Conservation (phyloP, 2,113 vertebrate species). For the Andinoacara biseriatus region DNA sequence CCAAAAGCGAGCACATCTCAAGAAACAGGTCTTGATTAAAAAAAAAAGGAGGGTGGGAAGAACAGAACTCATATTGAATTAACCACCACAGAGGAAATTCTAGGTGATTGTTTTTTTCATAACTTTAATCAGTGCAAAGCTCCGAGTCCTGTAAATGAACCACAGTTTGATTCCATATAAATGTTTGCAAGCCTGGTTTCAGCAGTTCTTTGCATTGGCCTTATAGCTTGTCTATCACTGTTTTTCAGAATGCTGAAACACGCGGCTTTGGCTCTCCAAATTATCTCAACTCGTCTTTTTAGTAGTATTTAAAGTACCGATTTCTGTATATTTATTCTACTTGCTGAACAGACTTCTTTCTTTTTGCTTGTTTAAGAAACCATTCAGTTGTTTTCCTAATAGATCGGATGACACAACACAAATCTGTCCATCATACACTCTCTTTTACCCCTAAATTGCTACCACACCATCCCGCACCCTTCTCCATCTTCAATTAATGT, state of each 20-base stretch:
- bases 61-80: neutral
- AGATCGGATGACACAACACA: constrained; percentile 43
- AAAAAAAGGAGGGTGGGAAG: neutral
- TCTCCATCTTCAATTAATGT: constrained; percentile 64
- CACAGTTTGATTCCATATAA: neutral
- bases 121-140: neutral
- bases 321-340: constrained; percentile 12
- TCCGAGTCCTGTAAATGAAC: neutral
- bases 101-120: neutral
- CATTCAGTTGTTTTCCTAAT: constrained; percentile 14
- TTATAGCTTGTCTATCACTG: neutral
- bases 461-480: constrained; percentile 43
- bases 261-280: neutral
- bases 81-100: neutral
- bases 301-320: neutral
- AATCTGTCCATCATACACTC: constrained; percentile 40
- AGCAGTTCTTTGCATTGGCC: neutral
- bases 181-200: neutral
- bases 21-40: neutral
- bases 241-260: neutral
- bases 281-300: neutral
- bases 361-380: neutral
- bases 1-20: neutral
- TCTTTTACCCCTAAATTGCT: constrained; percentile 48
- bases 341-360: constrained; percentile 12